Evolutionary conservation across 2,797 vertebrate genomes (phyloP).

Genomic region (Hippopotamyrus pictus): DNA sequence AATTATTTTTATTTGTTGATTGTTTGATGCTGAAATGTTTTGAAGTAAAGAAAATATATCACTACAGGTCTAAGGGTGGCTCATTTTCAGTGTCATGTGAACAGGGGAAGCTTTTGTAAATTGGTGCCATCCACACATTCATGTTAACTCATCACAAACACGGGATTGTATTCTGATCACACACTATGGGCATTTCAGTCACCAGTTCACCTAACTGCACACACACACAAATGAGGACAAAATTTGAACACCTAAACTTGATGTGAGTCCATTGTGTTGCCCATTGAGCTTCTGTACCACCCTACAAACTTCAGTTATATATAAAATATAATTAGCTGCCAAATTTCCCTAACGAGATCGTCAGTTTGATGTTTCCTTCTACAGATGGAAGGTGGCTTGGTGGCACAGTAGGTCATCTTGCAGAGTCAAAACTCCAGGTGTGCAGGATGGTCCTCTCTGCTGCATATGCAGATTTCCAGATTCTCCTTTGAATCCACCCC

Average conservation of each 20-base stretch:
- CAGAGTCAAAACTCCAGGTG: not conserved
- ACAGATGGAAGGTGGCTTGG: not conserved
- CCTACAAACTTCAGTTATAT: not conserved
- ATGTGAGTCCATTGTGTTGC: not conserved
- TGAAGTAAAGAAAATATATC: not conserved
- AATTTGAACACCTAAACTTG: not conserved
- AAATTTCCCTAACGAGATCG: not conserved
- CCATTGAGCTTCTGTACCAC: not conserved
- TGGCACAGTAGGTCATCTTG: not conserved
- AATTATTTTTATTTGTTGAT: not conserved
- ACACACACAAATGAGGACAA: not conserved
- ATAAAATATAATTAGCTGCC: not conserved
- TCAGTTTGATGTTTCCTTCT: not conserved
- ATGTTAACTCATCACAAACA: not conserved
- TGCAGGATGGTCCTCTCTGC: not conserved
- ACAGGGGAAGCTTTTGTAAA: not conserved
- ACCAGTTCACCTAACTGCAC: not conserved
- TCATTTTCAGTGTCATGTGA: not conserved
- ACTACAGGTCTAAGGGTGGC: not conserved
- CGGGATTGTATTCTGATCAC: not conserved
- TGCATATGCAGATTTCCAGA: not conserved
- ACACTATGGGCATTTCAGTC: not conserved
- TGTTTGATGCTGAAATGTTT: not conserved
- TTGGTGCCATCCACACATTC: not conserved
- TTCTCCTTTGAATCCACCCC: not conserved